phyloP scores from a whole-genome alignment of 1,140 invertebrate genomes.

The Drosophila jambulina region DNA sequence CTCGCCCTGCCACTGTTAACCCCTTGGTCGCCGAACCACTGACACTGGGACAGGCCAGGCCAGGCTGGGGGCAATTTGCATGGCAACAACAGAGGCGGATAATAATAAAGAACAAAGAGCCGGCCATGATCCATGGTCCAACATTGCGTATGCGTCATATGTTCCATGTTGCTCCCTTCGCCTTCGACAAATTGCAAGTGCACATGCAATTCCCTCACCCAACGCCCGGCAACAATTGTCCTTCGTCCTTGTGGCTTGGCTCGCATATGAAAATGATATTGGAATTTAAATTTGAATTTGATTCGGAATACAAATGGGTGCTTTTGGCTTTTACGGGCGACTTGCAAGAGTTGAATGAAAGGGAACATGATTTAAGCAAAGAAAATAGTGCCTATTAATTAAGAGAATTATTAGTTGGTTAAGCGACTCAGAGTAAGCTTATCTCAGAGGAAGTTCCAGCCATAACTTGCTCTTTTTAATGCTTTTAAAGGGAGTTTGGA shows the following conservation, averaged over 20 bases:
- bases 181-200: conserved; percentile 50
- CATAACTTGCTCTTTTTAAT: not conserved
- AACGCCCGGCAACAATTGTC: conserved; percentile 40
- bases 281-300: conserved; percentile 40
- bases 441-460: not conserved
- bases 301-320: conserved; percentile 21
- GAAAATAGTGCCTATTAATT: not conserved
- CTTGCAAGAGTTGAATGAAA: conserved; percentile 8
- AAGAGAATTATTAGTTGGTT: not conserved
- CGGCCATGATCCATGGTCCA: conserved; percentile 55
- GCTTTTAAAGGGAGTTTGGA: not conserved
- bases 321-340: not conserved
- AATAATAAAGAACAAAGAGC: conserved; percentile 11
- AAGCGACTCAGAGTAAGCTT: not conserved
- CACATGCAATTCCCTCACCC: conserved; percentile 41
- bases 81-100: conserved; percentile 31
- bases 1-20: not conserved
- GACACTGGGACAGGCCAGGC: conserved; percentile 23
- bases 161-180: conserved; percentile 35
- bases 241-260: conserved; percentile 22
- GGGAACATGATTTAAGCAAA: not conserved
- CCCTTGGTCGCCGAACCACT: conserved; percentile 9
- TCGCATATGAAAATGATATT: conserved; percentile 24
- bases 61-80: conserved; percentile 36
- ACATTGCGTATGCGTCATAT: conserved; percentile 65